Base-by-base conservation (phyloP, 2,888 invertebrate species). In the Sisyra terminalis region DNA sequence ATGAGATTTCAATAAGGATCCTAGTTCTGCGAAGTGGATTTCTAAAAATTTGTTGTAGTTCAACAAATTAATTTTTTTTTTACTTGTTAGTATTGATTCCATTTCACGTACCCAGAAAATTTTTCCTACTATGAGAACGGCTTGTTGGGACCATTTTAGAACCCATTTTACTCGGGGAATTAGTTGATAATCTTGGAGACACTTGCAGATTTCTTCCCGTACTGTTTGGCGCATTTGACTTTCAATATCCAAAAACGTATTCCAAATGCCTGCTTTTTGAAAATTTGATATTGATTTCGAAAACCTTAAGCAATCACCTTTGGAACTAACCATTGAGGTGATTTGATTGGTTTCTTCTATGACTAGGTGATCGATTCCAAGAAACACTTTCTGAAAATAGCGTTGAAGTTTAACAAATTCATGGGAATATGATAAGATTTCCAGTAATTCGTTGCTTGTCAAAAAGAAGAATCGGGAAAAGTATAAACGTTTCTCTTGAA, bases 381-480 rank as follows among this genome's bases (percentile, higher is more conserved):
- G 64, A 65, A 35, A 66, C 65, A 43, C 83, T 74, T 6, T 75
- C 88, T 64, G 88, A 86, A 89, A 63, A 65, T 88, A 85, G 1
- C 86, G 86, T 59, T 88, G 86, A 2, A 88, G 86, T 51, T 83
- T 70, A 5, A 78, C 60, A 1, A 87, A 87, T 56, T 88, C 84
- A 63, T 86, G 86, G 2, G 87, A 87, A 67, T 89, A 87, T 1
- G 88, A 87, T 46, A 92, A 66, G 52, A 92, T 87, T 62, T 89
- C 87, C 50, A 92, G 66, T 73, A 90, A 78, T 62, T 90, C 89
- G 54, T 88, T 86, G 57, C 90, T 89, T 6, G 89, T 89, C 45
- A 92, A 66, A 56, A 90, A 90, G 68, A 89, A 90, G 57, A 90
- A 88, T 57, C 89, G 71, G 31, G 87, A 79, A 56, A 89, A 89